These are phyloP conservation scores for Echeneis naucrates DNA, from an alignment of 2,797 vertebrate genomes.

Conservation along the genomic window DNA sequence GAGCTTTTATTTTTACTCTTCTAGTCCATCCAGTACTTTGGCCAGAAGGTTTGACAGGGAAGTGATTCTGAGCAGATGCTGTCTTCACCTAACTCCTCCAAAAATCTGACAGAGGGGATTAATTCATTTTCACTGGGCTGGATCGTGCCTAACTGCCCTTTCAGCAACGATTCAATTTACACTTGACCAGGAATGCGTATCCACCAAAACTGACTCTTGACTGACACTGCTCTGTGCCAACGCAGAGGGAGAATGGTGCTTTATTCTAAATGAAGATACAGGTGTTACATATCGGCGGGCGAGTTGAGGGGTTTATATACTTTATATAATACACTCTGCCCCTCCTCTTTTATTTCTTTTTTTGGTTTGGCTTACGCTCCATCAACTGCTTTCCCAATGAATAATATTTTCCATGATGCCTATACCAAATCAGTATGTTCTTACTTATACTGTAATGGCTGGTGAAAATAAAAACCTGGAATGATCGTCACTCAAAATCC, in stretches of 20 bases:
- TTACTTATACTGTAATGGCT: background rate
- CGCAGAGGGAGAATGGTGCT: conserved; percentile 8
- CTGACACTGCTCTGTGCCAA: background rate
- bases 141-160: conserved; percentile 46
- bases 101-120: conserved; percentile 53
- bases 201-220: conserved; percentile 7
- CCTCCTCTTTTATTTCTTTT: no score
- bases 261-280: background rate
- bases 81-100: conserved; percentile 43
- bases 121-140: conserved; percentile 34
- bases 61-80: conserved; percentile 51
- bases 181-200: conserved; percentile 50
- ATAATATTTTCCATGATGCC: conserved; percentile 19
- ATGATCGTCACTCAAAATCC: background rate
- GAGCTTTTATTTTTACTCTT: conserved; percentile 15
- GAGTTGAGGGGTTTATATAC: background rate
- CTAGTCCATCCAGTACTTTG: conserved; percentile 5
- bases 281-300: background rate
- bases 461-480: conserved; percentile 4
- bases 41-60: conserved; percentile 9
- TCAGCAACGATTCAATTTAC: conserved; percentile 59
- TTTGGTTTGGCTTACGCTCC: background rate
- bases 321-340: no score
- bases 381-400: conserved; percentile 13
- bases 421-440: conserved; percentile 12